Conservation (phyloP, 2,797 vertebrate species). For the Neosilurus hyrtlii region DNA sequence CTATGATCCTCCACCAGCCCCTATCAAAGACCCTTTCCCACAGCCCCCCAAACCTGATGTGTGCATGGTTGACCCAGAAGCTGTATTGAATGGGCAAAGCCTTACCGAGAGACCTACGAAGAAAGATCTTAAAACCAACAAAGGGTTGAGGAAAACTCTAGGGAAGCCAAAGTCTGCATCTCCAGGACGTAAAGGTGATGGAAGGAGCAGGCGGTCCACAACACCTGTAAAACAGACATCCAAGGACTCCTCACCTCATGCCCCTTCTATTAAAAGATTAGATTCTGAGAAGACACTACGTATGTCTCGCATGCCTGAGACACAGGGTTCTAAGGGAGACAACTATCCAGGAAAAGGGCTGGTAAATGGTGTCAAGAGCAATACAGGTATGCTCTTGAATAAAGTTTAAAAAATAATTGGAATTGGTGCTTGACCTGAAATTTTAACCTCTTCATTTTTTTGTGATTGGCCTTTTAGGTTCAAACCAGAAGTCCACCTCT, state of each 20-base stretch:
- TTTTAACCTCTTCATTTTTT: constrained; percentile 11
- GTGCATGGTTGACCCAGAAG: constrained; percentile 97
- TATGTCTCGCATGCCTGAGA: constrained; percentile 71
- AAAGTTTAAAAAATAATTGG: background rate
- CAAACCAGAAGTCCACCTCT: constrained; percentile 75
- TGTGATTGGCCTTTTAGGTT: constrained; percentile 60
- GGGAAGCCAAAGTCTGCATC: constrained; percentile 88
- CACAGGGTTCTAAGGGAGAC: constrained; percentile 75
- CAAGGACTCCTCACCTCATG: constrained; percentile 78
- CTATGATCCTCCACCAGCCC: constrained; percentile 84
- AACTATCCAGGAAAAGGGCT: constrained; percentile 78
- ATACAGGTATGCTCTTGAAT: constrained; percentile 68
- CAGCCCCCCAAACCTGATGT: constrained; percentile 91
- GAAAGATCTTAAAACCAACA: constrained; percentile 86
- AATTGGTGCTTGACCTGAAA: background rate
- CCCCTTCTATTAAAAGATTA: constrained; percentile 75
- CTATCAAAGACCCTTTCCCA: constrained; percentile 86
- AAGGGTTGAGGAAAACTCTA: constrained; percentile 79
- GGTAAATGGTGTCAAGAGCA: constrained; percentile 84
- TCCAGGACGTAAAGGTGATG: constrained; percentile 81
- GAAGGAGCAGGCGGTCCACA: constrained; percentile 81
- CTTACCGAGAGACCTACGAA: constrained; percentile 80
- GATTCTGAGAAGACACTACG: constrained; percentile 80
- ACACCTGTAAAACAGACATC: constrained; percentile 82
- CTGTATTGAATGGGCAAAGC: constrained; percentile 79